Conservation (phyloP, 2,797 vertebrate genomes). For the Manis crassicaudata region DNA sequence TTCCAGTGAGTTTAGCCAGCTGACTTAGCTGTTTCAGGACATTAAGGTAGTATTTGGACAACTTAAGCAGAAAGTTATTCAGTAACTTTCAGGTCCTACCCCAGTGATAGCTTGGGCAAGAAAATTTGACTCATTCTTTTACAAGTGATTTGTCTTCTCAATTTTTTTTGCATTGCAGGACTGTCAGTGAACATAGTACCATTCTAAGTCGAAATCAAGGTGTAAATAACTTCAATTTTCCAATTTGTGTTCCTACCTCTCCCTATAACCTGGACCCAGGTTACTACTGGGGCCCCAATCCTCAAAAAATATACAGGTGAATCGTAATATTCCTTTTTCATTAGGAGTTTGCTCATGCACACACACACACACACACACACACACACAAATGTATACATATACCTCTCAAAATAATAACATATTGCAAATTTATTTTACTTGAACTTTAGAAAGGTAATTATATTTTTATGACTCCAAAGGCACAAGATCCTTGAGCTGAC, state of each 20-base stretch:
- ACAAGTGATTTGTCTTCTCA: background rate
- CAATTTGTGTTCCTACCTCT: background rate
- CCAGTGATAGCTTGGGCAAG: background rate
- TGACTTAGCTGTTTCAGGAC: background rate
- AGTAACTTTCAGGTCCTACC: background rate
- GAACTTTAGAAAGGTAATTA: background rate
- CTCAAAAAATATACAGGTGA: background rate
- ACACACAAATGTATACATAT: background rate
- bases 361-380: too few species aligned
- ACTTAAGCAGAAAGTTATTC: conserved; percentile 17
- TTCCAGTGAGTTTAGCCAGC: background rate
- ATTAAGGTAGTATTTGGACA: background rate
- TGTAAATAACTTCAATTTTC: background rate
- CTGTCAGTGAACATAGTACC: background rate
- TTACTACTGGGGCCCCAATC: background rate
- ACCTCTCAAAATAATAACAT: background rate
- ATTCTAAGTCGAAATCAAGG: background rate
- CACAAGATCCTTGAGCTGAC: background rate
- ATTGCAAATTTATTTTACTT: background rate
- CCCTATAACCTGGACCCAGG: background rate
- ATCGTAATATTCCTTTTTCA: background rate
- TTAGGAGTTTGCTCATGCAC: background rate
- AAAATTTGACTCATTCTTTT: background rate
- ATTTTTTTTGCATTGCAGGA: background rate
- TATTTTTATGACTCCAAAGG: background rate